Evolutionary conservation across 2,797 vertebrate species (phyloP).

Genomic region (Philypnodon macrostomus): DNA sequence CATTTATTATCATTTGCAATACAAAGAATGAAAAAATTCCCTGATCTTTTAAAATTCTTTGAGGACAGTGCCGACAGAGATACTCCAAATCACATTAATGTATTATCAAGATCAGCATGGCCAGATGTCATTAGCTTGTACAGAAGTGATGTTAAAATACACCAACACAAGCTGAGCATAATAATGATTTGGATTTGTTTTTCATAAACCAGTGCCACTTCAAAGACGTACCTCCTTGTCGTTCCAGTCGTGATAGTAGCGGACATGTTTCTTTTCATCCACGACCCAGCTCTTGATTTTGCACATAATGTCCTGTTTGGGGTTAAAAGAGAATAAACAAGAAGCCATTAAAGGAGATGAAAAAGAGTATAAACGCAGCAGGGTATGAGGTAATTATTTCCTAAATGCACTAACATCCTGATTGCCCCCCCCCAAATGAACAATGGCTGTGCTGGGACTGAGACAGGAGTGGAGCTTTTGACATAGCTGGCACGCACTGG

Average conservation of each 20-base stretch:
- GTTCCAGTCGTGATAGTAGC: conserved; percentile 91
- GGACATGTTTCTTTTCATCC: conserved; percentile 93
- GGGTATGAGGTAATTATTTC: conserved; percentile 85
- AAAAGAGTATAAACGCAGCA: conserved; percentile 84
- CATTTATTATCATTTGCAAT: no score
- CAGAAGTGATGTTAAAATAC: no score
- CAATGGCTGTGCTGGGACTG: conserved; percentile 70
- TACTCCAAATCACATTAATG: conserved; percentile 63
- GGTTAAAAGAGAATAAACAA: conserved; percentile 85
- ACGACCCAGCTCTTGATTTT: conserved; percentile 95
- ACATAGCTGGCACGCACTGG: conserved; percentile 69
- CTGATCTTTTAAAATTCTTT: conserved; percentile 58
- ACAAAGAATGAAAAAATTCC: no score
- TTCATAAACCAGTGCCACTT: conserved; percentile 66
- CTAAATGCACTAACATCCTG: conserved; percentile 79
- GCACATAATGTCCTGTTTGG: conserved; percentile 92
- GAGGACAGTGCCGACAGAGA: conserved; percentile 53
- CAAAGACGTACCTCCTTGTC: conserved; percentile 92
- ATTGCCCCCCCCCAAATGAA: conserved; percentile 78
- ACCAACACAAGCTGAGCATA: no score
- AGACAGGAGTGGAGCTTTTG: conserved; percentile 67
- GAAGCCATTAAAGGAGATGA: conserved; percentile 84
- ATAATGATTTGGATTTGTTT: conserved; percentile 52
- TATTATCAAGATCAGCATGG: conserved; percentile 69
- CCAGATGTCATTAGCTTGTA: conserved; percentile 75